These are phyloP conservation scores for Leptopilina clavipes DNA, from an alignment of 1,140 invertebrate genomes.

Conservation along the genomic window DNA sequence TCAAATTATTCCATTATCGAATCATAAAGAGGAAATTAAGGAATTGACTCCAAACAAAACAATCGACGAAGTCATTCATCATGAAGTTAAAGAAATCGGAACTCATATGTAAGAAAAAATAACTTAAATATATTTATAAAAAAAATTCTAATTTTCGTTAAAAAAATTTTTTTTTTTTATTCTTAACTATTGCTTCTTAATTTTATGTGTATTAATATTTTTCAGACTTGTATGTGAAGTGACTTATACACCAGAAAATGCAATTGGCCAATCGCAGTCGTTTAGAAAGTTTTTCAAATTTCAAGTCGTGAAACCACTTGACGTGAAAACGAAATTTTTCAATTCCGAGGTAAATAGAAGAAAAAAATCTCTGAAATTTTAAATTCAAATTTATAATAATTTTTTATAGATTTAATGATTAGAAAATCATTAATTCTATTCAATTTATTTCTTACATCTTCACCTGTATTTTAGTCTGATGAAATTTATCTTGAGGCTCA, in stretches of 20 bases:
- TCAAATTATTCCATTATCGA: conserved; percentile 86
- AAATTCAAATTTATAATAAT: too few relatives aligned
- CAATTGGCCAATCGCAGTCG: conserved; percentile 82
- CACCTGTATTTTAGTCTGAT: conserved; percentile 81
- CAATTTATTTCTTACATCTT: background rate
- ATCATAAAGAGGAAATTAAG: conserved; percentile 78
- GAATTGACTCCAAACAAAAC: conserved; percentile 88
- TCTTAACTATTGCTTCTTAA: background rate
- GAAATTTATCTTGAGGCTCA: conserved; percentile 98
- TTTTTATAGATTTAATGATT: too few relatives aligned
- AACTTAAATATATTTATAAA: too few relatives aligned
- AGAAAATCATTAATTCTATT: background rate
- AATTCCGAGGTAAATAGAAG: conserved; percentile 87
- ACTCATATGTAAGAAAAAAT: conserved; percentile 88
- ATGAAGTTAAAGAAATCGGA: conserved; percentile 98
- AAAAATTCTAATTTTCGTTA: background rate
- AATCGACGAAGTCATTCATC: conserved; percentile 95
- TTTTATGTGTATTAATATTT: conserved; percentile 42
- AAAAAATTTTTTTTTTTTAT: too few relatives aligned
- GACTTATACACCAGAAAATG: conserved; percentile 82
- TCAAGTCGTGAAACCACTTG: conserved; percentile 96
- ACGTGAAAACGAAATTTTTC: conserved; percentile 99
- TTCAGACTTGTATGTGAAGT: conserved; percentile 96
- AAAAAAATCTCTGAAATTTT: conserved; percentile 1
- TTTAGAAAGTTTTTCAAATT: conserved; percentile 99